Conservation (phyloP, 2,797 vertebrate genomes). For the Galagoides demidoff region DNA sequence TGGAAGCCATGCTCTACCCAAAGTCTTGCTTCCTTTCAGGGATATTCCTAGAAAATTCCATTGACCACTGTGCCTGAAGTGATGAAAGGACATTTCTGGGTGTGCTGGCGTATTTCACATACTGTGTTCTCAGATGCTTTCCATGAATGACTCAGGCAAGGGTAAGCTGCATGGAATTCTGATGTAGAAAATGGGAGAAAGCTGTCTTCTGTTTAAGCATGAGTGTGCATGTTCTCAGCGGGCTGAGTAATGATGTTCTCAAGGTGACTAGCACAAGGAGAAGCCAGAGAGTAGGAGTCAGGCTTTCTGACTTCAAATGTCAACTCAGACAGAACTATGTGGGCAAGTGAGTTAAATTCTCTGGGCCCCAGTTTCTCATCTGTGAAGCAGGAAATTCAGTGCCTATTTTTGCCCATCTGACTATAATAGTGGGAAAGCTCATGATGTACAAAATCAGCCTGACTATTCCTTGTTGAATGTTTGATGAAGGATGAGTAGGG, state of each 20-base stretch:
- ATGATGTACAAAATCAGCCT: not conserved
- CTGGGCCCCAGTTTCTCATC: not conserved
- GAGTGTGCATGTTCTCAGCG: not conserved
- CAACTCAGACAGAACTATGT: not conserved
- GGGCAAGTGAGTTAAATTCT: not conserved
- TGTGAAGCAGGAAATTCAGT: not conserved
- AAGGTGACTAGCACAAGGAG: slow-evolving; percentile 20
- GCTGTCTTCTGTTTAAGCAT: not conserved
- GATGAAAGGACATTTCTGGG: not conserved
- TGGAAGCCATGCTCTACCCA: not conserved
- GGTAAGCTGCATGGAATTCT: slow-evolving; percentile 24
- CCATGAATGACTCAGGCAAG: slow-evolving; percentile 66
- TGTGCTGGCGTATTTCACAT: not conserved
- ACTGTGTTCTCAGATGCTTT: slow-evolving; percentile 39
- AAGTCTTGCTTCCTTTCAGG: slow-evolving; percentile 26
- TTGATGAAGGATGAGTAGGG: not conserved
- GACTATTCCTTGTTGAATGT: not conserved
- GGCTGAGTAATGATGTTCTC: slow-evolving; percentile 28
- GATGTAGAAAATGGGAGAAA: not conserved
- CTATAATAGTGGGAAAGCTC: not conserved
- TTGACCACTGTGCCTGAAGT: not conserved
- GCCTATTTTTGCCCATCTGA: not conserved
- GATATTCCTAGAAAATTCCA: slow-evolving; percentile 17
- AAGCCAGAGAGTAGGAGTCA: slow-evolving; percentile 5
- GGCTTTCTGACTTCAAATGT: not conserved